Evolutionary conservation across 2,113 vertebrate species (phyloP), one percentile per base, ranked within the genome.

Genomic region (Chinchilla lanigera): DNA sequence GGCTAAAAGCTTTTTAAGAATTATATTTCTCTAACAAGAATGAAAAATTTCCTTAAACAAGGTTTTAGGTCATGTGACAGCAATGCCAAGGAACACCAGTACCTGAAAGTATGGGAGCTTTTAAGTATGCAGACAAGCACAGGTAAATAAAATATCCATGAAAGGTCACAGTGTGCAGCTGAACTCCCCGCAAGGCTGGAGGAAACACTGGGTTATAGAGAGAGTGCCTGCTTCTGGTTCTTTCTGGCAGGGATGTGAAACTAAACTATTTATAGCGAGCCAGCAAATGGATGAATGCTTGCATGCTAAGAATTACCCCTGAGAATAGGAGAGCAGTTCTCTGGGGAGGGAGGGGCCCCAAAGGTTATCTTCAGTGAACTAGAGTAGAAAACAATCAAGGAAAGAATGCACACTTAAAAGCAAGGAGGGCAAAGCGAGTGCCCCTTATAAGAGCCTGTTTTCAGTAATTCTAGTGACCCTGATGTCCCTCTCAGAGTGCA

Each of bases 241-340:
- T 97, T 63, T 89, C 98, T 93, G 93, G 96, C 97, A 94, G 61
- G 73, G 86, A 44, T 88, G 95, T 96, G 92, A 93, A 98, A 94
- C 69, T 30, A 33, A 95, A 67, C 69, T 98, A 98, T 98, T 98
- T 98, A 96, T 98, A 97, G 88, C 26, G 86, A 97, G 65, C 61
- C 60, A 81, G 69, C 89, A 84, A 89, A 90, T 33, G 93, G 54
- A 90, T 98, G 65, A 95, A 63, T 78, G 63, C 80, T 93, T 92
- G 92, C 77, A 85, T 93, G 96, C 96, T 96, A 80, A 94, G 89
- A 94, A 84, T 61, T 14, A 97, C 93, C 86, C 86, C 97, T 10
- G 61, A 26, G 98, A 86, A 81, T 89, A 97, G 87, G 38, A 80
- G 50, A 95, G 38, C 73, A 52, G 35, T 78, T 97, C 89, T 86